Percentiles rank a stretch among this genome's conserved stretches.
Evolutionary conservation across 2,113 vertebrate species (phyloP).

Genomic region (Tretioscincus oriximinensis): DNA sequence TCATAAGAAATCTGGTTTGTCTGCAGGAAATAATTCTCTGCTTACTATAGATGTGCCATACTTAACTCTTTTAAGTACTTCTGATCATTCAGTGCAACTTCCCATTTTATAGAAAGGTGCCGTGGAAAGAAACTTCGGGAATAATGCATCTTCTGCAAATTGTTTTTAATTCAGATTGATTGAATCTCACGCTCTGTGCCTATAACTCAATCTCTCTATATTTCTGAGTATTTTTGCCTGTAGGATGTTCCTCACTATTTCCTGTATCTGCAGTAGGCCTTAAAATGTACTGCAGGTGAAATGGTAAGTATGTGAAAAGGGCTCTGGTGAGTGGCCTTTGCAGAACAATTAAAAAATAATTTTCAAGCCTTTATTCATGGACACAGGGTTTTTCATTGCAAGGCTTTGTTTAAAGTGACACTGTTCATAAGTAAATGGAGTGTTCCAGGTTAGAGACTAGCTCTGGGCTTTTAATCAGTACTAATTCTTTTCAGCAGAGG

Average conservation of each 20-base stretch:
- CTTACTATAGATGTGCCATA: conserved; percentile 45
- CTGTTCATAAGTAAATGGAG: conserved; percentile 71
- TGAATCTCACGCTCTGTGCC: conserved; percentile 59
- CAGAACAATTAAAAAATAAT: conserved; percentile 76
- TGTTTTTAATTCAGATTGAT: conserved; percentile 61
- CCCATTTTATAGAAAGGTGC: conserved; percentile 37
- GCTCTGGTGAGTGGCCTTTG: conserved; percentile 89
- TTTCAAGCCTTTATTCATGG: conserved; percentile 59
- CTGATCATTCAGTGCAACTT: conserved; percentile 24
- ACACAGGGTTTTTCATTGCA: conserved; percentile 83
- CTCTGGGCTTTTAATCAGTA: conserved; percentile 75
- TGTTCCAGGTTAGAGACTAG: conserved; percentile 76
- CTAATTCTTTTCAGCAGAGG: conserved; percentile 70
- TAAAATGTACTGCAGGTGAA: conserved; percentile 88
- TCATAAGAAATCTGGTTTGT: conserved; percentile 42
- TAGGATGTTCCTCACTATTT: conserved; percentile 89
- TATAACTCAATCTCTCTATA: conserved; percentile 72
- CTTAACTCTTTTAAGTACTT: conserved; percentile 44
- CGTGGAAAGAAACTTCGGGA: conserved; percentile 46
- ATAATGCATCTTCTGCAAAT: conserved; percentile 58
- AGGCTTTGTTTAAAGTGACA: conserved; percentile 72
- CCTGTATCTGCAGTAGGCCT: conserved; percentile 89
- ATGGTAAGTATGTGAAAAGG: conserved; percentile 90
- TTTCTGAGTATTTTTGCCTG: conserved; percentile 88
- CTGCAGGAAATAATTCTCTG: conserved; percentile 67